These are phyloP conservation scores for Panulirus ornatus DNA, from an alignment of 1,140 invertebrate species.

Conservation along the genomic window DNA sequence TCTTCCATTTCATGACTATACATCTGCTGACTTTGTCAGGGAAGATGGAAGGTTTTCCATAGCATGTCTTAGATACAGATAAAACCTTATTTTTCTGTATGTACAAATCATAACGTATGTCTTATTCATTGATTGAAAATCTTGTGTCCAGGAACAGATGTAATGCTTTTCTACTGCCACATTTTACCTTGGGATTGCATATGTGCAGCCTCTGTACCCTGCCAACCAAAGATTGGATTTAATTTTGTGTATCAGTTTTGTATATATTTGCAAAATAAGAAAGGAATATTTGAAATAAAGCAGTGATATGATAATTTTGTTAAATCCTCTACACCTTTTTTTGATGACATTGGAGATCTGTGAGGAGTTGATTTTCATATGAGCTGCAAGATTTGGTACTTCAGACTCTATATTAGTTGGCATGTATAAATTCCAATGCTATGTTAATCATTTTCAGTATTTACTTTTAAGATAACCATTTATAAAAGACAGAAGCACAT, in stretches of 20 bases:
- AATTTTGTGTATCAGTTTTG: conserved; percentile 68
- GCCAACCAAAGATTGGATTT: conserved; percentile 68
- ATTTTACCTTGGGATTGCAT: background rate
- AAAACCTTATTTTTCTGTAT: background rate
- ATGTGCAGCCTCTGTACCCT: conserved; percentile 64
- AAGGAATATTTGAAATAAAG: conserved; percentile 59
- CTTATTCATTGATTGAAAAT: background rate
- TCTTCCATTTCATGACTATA: no score
- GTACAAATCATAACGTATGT: conserved; percentile 12
- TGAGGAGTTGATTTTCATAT: background rate
- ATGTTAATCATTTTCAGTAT: background rate
- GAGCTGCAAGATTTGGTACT: no score
- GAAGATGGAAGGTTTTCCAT: no score
- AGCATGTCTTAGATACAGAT: background rate
- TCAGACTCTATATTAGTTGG: no score
- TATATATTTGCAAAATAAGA: conserved; percentile 68
- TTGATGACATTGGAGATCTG: background rate
- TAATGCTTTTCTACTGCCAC: background rate
- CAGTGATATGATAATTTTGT: conserved; percentile 45
- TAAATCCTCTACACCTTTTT: background rate
- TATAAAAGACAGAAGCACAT: background rate
- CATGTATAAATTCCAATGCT: background rate
- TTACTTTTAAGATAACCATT: background rate
- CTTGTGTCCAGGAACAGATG: background rate
- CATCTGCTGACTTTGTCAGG: no score